A percentile compares a stretch with the other conserved stretches of the same genome.
Evolutionary conservation across 2,888 invertebrate species (phyloP).

Genomic region (Tetropium fuscum): DNA sequence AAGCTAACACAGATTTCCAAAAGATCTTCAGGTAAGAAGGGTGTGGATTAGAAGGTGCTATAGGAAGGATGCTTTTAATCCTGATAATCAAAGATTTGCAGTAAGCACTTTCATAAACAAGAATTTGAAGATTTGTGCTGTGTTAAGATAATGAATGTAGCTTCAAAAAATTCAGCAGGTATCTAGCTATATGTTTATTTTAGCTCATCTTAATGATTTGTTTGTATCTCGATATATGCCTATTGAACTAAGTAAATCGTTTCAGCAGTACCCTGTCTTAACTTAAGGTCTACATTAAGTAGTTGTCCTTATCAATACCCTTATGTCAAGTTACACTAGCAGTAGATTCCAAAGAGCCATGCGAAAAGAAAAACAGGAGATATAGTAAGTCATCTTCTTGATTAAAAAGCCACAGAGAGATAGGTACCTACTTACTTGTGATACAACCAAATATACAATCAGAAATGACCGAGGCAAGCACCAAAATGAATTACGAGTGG

Average conservation of each 20-base stretch:
- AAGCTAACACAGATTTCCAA: constrained; percentile 4
- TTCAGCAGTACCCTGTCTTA: neutral
- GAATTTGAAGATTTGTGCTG: neutral
- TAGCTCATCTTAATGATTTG: too few relatives aligned
- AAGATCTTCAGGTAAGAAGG: neutral
- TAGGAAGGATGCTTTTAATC: neutral
- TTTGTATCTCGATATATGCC: neutral
- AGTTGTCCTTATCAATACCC: too few relatives aligned
- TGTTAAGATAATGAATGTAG: neutral
- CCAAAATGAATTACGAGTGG: too few relatives aligned
- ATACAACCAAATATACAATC: too few relatives aligned
- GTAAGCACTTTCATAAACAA: constrained; percentile 1
- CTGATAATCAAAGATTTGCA: constrained; percentile 1
- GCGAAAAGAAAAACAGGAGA: too few relatives aligned
- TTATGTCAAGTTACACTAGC: too few relatives aligned
- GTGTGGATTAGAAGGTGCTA: neutral
- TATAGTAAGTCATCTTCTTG: too few relatives aligned
- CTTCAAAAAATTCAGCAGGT: neutral
- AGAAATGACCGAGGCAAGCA: too few relatives aligned
- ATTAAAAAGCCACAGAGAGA: too few relatives aligned
- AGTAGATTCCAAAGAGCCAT: too few relatives aligned
- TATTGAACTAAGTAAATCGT: neutral
- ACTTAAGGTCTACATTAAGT: neutral
- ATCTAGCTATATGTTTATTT: too few relatives aligned
- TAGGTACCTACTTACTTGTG: too few relatives aligned